Percentiles rank a stretch among this genome's conserved stretches.
phyloP scores from a whole-genome alignment of 1,140 invertebrate genomes.

The Tetramorium parvispinum region DNA sequence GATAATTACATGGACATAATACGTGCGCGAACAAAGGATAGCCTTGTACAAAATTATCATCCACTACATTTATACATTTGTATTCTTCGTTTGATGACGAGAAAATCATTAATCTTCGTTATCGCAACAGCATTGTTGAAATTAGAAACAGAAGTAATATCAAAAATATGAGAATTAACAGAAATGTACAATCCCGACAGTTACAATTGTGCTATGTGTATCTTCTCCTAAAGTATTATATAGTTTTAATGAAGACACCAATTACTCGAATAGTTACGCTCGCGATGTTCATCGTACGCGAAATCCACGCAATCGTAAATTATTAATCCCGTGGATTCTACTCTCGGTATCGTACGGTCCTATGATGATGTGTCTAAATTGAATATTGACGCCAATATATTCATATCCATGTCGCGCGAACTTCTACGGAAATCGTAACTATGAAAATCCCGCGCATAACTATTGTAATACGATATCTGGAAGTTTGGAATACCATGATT shows the following conservation, averaged over 20 bases:
- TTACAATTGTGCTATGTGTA: background rate
- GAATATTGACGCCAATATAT: conserved; percentile 51
- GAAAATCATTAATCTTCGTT: background rate
- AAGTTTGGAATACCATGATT: conserved; percentile 28
- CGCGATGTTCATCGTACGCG: background rate
- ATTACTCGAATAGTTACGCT: background rate
- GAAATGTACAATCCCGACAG: background rate
- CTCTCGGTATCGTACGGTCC: background rate
- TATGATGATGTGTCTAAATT: background rate
- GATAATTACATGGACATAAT: conserved; percentile 43
- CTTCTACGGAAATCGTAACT: conserved; percentile 7
- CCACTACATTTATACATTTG: background rate
- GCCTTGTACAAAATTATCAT: conserved; percentile 15
- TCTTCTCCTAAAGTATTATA: background rate
- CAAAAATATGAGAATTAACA: background rate
- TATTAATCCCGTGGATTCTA: conserved; percentile 28
- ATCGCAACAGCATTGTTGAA: background rate
- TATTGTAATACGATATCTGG: conserved; percentile 32
- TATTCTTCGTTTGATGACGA: background rate
- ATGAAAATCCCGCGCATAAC: conserved; percentile 21
- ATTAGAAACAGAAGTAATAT: background rate
- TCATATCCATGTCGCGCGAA: conserved; percentile 6
- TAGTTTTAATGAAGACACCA: conserved; percentile 33
- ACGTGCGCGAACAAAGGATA: conserved; percentile 8
- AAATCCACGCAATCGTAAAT: conserved; percentile 21